phyloP scores from a whole-genome alignment of 2,797 vertebrate genomes.

The Apogon talboti region DNA sequence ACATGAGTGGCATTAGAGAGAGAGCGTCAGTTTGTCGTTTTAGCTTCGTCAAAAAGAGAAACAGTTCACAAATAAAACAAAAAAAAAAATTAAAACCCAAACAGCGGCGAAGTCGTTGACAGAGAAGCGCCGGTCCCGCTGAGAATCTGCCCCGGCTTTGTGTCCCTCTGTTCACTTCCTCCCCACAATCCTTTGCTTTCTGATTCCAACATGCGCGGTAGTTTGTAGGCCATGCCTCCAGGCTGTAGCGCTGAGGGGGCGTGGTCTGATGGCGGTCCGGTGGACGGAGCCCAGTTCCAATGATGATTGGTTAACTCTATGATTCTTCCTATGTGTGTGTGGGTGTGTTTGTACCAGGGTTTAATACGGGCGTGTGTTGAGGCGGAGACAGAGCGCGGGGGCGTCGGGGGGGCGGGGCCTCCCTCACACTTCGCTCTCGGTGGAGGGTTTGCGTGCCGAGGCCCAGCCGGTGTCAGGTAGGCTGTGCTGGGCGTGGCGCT shows the following conservation, averaged over 20 bases:
- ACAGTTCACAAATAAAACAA: slow-evolving; percentile 22
- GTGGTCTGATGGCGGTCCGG: no score
- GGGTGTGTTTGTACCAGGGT: slow-evolving; percentile 53
- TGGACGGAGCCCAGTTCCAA: slow-evolving; percentile 66
- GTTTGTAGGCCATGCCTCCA: slow-evolving; percentile 59
- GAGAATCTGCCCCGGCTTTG: slow-evolving; percentile 48
- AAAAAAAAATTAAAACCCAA: slow-evolving; percentile 34
- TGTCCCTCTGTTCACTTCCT: slow-evolving; percentile 57
- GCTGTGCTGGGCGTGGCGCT: slow-evolving; percentile 87
- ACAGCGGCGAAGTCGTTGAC: slow-evolving; percentile 36
- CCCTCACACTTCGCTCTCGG: slow-evolving; percentile 93
- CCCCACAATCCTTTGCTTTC: slow-evolving; percentile 58
- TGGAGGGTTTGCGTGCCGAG: slow-evolving; percentile 91
- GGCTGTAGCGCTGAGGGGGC: slow-evolving; percentile 52
- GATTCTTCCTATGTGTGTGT: slow-evolving; percentile 36
- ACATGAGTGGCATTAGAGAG: slow-evolving; percentile 72
- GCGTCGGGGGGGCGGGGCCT: background rate
- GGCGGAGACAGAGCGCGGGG: background rate
- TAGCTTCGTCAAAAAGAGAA: slow-evolving; percentile 48
- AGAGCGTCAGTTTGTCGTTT: slow-evolving; percentile 48
- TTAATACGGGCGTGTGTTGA: slow-evolving; percentile 52
- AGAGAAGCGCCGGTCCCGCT: slow-evolving; percentile 48
- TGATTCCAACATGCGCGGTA: slow-evolving; percentile 66
- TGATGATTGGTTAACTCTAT: slow-evolving; percentile 56
- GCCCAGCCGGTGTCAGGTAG: slow-evolving; percentile 96